Percentiles rank a stretch among this genome's conserved stretches.
Conservation (phyloP, 2,797 vertebrate species). For the Microtus agrestis region DNA sequence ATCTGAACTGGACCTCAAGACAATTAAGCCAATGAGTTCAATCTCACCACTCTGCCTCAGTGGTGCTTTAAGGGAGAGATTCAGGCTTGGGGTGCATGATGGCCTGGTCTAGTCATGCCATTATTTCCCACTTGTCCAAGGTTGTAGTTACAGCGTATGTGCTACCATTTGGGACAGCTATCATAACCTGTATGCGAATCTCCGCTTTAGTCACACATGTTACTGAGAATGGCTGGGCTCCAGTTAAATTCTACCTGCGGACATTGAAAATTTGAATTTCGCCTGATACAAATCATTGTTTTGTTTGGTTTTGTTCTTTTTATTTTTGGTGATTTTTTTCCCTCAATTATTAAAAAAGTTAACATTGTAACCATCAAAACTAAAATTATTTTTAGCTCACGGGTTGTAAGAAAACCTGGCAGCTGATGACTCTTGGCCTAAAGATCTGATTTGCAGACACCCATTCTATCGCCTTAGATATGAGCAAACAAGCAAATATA, state of each 20-base stretch:
- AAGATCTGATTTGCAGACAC: not conserved
- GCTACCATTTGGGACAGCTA: not conserved
- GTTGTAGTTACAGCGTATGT: not conserved
- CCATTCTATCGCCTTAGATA: not conserved
- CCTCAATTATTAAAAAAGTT: not conserved
- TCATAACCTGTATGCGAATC: not conserved
- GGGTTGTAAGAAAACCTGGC: not conserved
- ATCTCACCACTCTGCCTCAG: not conserved
- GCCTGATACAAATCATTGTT: not conserved
- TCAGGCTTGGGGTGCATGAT: not conserved
- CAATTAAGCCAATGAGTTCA: not conserved
- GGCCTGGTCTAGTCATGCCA: not conserved
- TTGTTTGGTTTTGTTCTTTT: not conserved
- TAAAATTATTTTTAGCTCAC: not conserved
- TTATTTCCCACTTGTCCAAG: not conserved
- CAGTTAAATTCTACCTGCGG: not conserved
- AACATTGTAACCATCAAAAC: not conserved
- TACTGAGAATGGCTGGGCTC: not conserved
- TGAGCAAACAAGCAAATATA: not conserved
- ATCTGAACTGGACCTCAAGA: constrained; percentile 22
- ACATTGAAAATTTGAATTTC: not conserved
- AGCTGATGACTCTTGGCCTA: not conserved
- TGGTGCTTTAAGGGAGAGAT: not conserved
- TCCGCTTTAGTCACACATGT: not conserved
- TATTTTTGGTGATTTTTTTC: not conserved